phyloP scores from a whole-genome alignment of 2,888 invertebrate genomes.

The Galeopsomyia nigrocyanea region DNA sequence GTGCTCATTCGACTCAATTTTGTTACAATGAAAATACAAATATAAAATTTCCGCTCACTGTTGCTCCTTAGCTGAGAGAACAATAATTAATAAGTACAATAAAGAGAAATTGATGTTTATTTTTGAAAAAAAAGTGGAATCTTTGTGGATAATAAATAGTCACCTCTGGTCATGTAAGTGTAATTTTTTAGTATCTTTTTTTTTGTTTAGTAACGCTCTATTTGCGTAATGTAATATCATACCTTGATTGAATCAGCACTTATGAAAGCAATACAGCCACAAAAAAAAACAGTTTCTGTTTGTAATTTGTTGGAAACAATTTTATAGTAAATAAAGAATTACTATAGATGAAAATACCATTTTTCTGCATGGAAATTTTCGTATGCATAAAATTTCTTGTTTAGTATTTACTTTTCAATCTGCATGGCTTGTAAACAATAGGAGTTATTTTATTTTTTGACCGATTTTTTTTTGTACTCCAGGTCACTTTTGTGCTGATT shows the following conservation, averaged over 20 bases:
- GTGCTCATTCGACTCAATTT: slow-evolving; percentile 16
- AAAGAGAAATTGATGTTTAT: slow-evolving; percentile 38
- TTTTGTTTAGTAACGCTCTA: slow-evolving; percentile 30
- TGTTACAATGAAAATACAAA: slow-evolving; percentile 21
- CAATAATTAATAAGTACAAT: slow-evolving; percentile 22
- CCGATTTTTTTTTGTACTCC: too few relatives aligned
- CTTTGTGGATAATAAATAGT: slow-evolving; percentile 37
- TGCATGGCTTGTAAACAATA: not conserved
- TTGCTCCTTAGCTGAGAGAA: slow-evolving; percentile 35
- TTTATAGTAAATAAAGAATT: slow-evolving; percentile 65
- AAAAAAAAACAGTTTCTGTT: slow-evolving; percentile 52
- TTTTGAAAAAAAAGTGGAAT: slow-evolving; percentile 22
- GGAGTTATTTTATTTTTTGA: too few relatives aligned
- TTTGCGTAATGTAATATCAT: slow-evolving; percentile 35
- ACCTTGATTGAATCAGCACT: slow-evolving; percentile 31
- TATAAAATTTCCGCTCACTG: slow-evolving; percentile 33
- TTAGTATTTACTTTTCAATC: not conserved
- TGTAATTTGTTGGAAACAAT: slow-evolving; percentile 64
- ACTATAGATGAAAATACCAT: slow-evolving; percentile 51
- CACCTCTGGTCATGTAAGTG: slow-evolving; percentile 44
- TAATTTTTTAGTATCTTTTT: slow-evolving; percentile 38
- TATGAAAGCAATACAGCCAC: slow-evolving; percentile 21
- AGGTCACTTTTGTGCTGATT: too few relatives aligned
- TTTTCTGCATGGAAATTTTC: slow-evolving; percentile 31
- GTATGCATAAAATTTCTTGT: not conserved